Evolutionary conservation across 1,140 invertebrate genomes (phyloP).

Genomic region (Drosophila melanogaster): DNA sequence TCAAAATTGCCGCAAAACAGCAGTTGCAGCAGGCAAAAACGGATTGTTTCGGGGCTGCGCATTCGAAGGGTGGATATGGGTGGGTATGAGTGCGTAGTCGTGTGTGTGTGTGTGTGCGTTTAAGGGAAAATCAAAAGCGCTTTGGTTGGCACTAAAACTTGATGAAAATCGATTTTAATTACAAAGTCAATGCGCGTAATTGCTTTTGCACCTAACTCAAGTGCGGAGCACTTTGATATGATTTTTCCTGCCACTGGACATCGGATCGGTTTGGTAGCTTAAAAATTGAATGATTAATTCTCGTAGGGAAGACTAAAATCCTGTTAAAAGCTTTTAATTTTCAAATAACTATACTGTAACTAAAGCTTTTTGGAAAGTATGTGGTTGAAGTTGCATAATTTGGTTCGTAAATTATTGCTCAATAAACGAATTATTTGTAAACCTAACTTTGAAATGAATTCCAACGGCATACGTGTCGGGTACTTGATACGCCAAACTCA

Average conservation of each 20-base stretch:
- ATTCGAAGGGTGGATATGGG: neutral
- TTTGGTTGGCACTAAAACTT: constrained; percentile 68
- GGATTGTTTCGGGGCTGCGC: constrained; percentile 56
- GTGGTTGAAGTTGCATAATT: constrained; percentile 18
- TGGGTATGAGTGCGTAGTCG: constrained; percentile 7
- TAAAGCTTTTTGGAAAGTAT: neutral
- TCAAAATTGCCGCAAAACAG: constrained; percentile 74
- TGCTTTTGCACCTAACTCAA: constrained; percentile 79
- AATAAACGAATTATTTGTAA: constrained; percentile 50
- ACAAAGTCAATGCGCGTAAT: constrained; percentile 81
- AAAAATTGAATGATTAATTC: neutral
- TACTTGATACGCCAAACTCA: constrained; percentile 11
- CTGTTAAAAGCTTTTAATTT: neutral
- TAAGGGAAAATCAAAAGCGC: constrained; percentile 63
- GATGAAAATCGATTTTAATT: constrained; percentile 82
- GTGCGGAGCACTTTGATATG: constrained; percentile 63
- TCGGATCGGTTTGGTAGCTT: constrained; percentile 1
- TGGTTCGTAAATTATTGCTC: constrained; percentile 52
- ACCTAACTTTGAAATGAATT: constrained; percentile 25
- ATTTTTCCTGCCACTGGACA: constrained; percentile 37
- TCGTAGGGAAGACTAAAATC: no score
- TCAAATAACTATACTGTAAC: neutral
- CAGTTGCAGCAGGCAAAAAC: constrained; percentile 65
- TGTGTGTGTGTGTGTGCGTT: constrained; percentile 24
- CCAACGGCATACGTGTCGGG: constrained; percentile 20